Conservation (phyloP, 2,797 vertebrate species). For the Emydoidea blandingii region DNA sequence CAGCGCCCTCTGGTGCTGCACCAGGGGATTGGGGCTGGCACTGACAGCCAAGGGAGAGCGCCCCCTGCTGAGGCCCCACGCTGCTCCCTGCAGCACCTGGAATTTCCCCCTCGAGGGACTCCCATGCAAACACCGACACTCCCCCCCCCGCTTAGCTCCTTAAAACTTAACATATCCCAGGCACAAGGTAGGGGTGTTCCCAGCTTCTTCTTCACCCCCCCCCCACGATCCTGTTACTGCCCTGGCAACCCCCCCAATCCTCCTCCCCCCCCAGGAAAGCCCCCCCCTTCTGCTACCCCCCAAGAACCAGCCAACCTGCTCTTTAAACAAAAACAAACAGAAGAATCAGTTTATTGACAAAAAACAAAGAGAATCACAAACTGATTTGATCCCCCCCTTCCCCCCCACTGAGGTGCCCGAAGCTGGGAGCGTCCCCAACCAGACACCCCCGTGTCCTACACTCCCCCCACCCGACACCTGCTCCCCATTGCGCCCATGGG, state of each 20-base stretch:
- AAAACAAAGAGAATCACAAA: neutral
- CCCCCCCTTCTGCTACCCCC: neutral
- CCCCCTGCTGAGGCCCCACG: too few species aligned
- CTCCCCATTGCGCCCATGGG: neutral
- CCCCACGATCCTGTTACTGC: too few species aligned
- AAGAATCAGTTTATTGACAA: neutral
- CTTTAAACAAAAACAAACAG: neutral
- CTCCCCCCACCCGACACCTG: too few species aligned
- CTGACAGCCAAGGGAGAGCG: neutral
- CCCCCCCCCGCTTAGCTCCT: neutral
- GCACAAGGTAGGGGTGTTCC: neutral
- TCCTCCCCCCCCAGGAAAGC: neutral
- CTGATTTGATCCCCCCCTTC: neutral
- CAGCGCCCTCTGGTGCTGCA: neutral
- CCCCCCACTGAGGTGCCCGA: neutral
- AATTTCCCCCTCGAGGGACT: neutral
- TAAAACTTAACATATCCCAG: neutral
- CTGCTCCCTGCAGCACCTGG: neutral
- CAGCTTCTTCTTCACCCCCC: neutral
- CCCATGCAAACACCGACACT: neutral
- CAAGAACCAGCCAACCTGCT: neutral
- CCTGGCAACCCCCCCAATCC: too few species aligned
- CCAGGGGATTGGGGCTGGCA: neutral
- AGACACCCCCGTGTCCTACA: neutral
- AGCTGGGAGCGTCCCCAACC: neutral